Conservation (phyloP, 2,113 vertebrate genomes). For the Pseudois nayaur region DNA sequence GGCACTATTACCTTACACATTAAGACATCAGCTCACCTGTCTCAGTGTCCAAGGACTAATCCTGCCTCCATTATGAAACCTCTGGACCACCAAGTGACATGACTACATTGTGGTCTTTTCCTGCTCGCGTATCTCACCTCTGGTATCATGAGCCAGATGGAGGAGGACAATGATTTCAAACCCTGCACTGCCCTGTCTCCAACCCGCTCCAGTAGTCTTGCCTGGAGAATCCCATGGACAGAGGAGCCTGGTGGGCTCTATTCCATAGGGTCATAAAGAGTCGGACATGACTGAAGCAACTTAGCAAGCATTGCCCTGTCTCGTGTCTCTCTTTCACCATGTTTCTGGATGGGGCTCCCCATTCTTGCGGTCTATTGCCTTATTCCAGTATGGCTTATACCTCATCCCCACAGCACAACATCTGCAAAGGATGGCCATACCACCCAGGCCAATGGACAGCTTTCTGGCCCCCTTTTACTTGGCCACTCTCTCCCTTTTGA, state of each 20-base stretch:
- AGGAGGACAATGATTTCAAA: rapidly evolving
- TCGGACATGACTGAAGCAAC: neutral
- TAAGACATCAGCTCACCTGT: neutral
- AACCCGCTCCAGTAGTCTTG: neutral
- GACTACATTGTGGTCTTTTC: rapidly evolving
- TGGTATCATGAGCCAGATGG: rapidly evolving
- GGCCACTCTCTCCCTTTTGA: neutral
- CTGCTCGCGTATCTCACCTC: neutral
- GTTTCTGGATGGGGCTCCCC: rapidly evolving
- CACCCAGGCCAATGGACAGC: rapidly evolving
- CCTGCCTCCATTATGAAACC: neutral
- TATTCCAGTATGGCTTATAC: neutral
- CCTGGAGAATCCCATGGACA: neutral
- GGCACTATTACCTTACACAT: neutral
- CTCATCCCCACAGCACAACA: neutral
- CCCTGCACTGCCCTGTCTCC: neutral
- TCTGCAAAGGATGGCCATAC: rapidly evolving
- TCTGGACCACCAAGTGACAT: neutral
- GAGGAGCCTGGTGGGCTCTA: neutral
- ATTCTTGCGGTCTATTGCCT: neutral
- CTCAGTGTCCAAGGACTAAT: neutral
- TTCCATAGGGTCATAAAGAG: neutral
- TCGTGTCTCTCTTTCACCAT: rapidly evolving
- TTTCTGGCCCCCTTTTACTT: neutral
- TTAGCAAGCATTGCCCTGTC: neutral